Base-by-base conservation (phyloP, 2,797 vertebrate genomes). In the Apogon hyalosoma region DNA sequence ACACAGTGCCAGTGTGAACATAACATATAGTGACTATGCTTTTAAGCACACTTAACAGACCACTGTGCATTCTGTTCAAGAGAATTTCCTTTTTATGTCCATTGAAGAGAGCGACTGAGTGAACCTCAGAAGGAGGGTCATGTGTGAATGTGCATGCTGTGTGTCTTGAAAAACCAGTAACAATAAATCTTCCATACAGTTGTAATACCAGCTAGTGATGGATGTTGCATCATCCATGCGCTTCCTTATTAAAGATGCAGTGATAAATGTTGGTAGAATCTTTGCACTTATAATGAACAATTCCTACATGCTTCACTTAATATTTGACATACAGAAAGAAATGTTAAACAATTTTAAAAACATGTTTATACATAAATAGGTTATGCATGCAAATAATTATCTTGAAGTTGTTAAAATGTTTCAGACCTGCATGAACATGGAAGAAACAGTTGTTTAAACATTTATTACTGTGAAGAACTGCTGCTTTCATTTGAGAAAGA, bases 21-120 rank as follows among this genome's bases (percentile, higher is more conserved):
- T 41, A 47, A 42, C 33, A 36, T 10, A 49, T 10, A 49, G 11
- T 49, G 57, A n/a, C 18, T 55, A 13, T 45, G 47, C 61, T 51
- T 24, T 51, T 7, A 18, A 55, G 41, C 62, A 60, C 28, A 63
- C 41, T 69, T 31, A 47, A 59, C 15, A 55, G 18, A 58, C 13
- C 62, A 63, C 53, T 67, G 39, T 21, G 49, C 31, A 43, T 5
- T 19, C 45, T 63, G 39, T 43, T 69, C 46, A 73, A 71, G 67
- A 79, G 41, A 79, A 69, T 80, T 77, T 73, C 75, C 64, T 81
- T 86, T 77, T 77, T 73, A 75, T 85, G 61, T 69, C 52, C 50
- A 85, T n/a, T 75, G 63, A 69, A 62, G 75, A 68, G 54, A 54
- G 45, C 2, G 31, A 36, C 11, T n/a, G 40, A 61, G 41, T 43